Percentiles rank a stretch among this genome's conserved stretches.
phyloP scores from a whole-genome alignment of 2,113 vertebrate genomes.

The Cavia porcellus region DNA sequence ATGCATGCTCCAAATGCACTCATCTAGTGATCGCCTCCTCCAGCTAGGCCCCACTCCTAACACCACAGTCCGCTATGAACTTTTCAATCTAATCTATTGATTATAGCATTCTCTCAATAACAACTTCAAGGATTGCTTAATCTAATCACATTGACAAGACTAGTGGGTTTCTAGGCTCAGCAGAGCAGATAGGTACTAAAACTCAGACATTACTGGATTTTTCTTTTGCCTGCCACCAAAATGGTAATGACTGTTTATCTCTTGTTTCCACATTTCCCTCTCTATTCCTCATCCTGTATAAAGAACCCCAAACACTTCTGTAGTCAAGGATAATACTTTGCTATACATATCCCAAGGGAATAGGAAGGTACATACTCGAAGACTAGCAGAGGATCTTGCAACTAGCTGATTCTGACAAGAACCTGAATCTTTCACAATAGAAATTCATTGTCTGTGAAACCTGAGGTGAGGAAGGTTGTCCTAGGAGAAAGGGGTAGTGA shows the following conservation, averaged over 20 bases:
- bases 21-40: background rate
- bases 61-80: background rate
- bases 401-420: background rate
- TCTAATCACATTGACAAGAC: background rate
- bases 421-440: background rate
- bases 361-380: too few species aligned
- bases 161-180: background rate
- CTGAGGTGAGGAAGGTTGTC: background rate
- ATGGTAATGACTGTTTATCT: too few species aligned
- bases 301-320: background rate
- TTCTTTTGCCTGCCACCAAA: background rate
- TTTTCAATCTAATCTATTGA: background rate
- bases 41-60: background rate
- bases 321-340: background rate
- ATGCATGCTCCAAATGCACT: background rate
- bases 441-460: fast-evolving
- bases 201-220: background rate
- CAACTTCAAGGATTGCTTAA: background rate
- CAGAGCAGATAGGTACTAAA: background rate
- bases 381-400: background rate
- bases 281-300: background rate
- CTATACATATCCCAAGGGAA: background rate
- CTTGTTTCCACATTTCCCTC: background rate
- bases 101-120: background rate
- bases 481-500: background rate